Evolutionary conservation across 2,888 invertebrate species (phyloP), one percentile per base, ranked within the genome.

Genomic region (Rhorus exstirpatorius): DNA sequence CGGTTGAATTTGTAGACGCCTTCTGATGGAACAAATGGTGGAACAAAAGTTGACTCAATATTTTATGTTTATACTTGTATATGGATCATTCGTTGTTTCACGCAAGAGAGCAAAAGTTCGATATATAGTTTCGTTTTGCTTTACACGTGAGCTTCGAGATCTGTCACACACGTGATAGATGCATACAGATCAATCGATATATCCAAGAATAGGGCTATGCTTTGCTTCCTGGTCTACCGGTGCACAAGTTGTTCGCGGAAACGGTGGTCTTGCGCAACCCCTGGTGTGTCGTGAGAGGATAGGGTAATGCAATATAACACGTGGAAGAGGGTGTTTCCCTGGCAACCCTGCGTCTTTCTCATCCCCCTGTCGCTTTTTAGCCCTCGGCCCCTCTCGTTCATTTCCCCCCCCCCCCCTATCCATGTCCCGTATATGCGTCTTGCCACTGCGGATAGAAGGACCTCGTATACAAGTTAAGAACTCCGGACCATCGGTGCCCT

Each of bases 261-360:
- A 87, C 86, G 84, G 84, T 87, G 84, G 86, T 84, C 84, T 89
- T 86, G 87, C 88, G 89, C 87, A 88, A 90, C 89, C 58, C 41
- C 38, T 17, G 21, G 41, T 58, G 63, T 72, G 72, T 79, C 61
- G 76, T 85, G 84, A 85, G 86, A 87, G 87, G 86, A 88, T 88
- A 89, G 89, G 89, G 89, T 91, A 91, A 91, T 91, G 90, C 91
- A 91, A 91, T 90, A 91, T 90, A 91, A 90, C 91, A 90, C 90
- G 90, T 87, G 89, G 44, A 71, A 87, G 89, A 90, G 91, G 91
- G 91, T 90, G 91, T 92, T 86, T 90, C n/a, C 91, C 91, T 91
- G 91, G 91, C 91, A 92, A 92, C 91, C 90, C 89, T 89, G 85
- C 89, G 89, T 90, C 90, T n/a, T 91, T 90, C 89, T 88, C 90